These are phyloP conservation scores for Ecliptopera silaceata DNA, from an alignment of 2,888 invertebrate species.

Conservation along the genomic window DNA sequence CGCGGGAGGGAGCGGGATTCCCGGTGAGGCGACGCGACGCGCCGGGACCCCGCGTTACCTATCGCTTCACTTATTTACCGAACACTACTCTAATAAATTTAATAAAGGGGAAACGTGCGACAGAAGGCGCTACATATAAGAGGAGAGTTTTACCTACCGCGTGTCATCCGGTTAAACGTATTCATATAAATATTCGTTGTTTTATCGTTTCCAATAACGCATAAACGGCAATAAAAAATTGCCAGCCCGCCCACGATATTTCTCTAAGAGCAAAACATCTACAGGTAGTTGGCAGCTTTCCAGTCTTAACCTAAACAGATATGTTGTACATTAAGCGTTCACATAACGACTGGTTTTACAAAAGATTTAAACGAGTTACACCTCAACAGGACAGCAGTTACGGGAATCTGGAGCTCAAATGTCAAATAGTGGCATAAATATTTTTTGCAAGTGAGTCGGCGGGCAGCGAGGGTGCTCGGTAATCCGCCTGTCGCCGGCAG, in stretches of 20 bases:
- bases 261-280: constrained; percentile 59
- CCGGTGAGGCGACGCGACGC: constrained; percentile 56
- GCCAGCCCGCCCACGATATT: constrained; percentile 54
- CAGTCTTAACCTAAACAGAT: constrained; percentile 68
- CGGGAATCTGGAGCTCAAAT: constrained; percentile 37
- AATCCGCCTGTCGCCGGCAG: constrained; percentile 74
- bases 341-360: constrained; percentile 39
- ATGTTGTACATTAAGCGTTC: constrained; percentile 59
- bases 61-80: constrained; percentile 68
- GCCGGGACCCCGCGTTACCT: constrained; percentile 52
- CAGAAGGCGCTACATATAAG: constrained; percentile 50
- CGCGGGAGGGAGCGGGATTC: constrained; percentile 59
- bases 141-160: constrained; percentile 44
- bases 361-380: constrained; percentile 57
- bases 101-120: constrained; percentile 69
- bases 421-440: constrained; percentile 43
- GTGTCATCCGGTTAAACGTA: constrained; percentile 40
- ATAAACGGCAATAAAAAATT: constrained; percentile 48
- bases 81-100: constrained; percentile 73
- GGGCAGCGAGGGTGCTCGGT: constrained; percentile 58
- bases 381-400: constrained; percentile 22
- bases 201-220: constrained; percentile 52
- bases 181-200: constrained; percentile 42
- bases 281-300: constrained; percentile 79
- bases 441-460: constrained; percentile 50